Base-by-base conservation (phyloP, 2,113 vertebrate genomes). In the Lasiurus borealis region DNA sequence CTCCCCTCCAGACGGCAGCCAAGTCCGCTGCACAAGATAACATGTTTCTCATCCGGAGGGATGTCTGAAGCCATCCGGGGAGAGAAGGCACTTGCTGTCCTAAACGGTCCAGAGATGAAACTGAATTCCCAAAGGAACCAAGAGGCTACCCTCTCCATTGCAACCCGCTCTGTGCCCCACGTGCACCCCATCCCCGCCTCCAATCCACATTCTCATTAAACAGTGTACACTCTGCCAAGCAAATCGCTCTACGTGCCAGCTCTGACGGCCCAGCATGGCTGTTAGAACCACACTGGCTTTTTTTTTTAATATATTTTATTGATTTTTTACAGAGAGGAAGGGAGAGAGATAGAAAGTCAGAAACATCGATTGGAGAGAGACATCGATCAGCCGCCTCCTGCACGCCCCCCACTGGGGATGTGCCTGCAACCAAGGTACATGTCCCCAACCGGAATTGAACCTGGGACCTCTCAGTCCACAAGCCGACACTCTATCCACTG, bases 1-100 rank as follows among this genome's bases (percentile, higher is more conserved):
- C 97, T 98, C 96, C 95, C 96, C 98, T 96, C 72, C 95, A 96
- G 98, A 98, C 29, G 85, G 94, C 91, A 98, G 96, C 93, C 81
- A 97, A 95, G 91, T 68, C 46, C 87, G 77, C 69, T 90, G 97
- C 93, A 96, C 97, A 96, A 94, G 87, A 72, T 31, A 97, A 90
- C 82, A 69, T 78, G 93, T 97, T 96, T 92, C 62, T 91, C 93
- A 94, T 95, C 93, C 95, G 94, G 77, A 73, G 96, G 73, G 85
- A 96, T 76, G 95, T 93, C 90, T 96, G 93, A 92, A 94, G 90
- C 62, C 73, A 95, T 72, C 90, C 94, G 92, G 94, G 80, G 18
- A 59, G 84, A 93, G 91, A 93, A 73, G 91, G 91, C 84, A 96
- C 95, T 96, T 94, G 95, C 94, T 94, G 92, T 97, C 97, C 96